Conservation (phyloP, 2,888 invertebrate species). For the Synanthedon formicaeformis region DNA sequence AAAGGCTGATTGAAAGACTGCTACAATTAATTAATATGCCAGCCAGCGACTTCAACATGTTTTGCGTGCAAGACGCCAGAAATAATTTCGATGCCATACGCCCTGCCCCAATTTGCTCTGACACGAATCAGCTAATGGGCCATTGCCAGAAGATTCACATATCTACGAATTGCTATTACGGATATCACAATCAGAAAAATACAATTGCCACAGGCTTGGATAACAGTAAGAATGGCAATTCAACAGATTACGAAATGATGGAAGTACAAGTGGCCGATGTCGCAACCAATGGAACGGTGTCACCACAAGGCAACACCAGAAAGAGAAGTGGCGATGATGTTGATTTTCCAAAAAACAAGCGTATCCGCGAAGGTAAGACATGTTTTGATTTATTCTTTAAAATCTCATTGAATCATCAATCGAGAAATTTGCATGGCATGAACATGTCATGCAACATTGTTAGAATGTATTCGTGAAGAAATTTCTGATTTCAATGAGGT, state of each 20-base stretch:
- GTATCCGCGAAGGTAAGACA: constrained; percentile 56
- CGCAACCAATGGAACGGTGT: constrained; percentile 11
- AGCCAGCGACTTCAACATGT: constrained; percentile 49
- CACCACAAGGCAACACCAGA: constrained; percentile 30
- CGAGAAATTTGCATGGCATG: neutral
- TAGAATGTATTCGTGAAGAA: neutral
- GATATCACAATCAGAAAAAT: constrained; percentile 49
- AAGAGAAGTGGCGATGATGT: constrained; percentile 53
- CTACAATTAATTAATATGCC: constrained; percentile 36
- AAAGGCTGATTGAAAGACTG: neutral
- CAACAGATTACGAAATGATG: constrained; percentile 53
- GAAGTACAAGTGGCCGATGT: constrained; percentile 23
- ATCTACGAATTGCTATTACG: constrained; percentile 67
- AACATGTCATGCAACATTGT: neutral
- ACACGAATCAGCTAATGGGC: constrained; percentile 43
- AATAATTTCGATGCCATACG: constrained; percentile 60
- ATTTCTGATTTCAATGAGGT: constrained; percentile 9
- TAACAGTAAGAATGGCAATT: neutral
- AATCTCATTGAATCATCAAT: constrained; percentile 32
- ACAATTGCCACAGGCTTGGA: constrained; percentile 14
- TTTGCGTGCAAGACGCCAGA: constrained; percentile 51
- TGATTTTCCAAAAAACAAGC: constrained; percentile 46
- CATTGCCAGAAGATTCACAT: constrained; percentile 59
- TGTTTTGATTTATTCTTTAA: constrained; percentile 14
- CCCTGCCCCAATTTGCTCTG: constrained; percentile 50